Evolutionary conservation across 2,797 vertebrate species (phyloP).

Genomic region (Acanthurus lineatus): DNA sequence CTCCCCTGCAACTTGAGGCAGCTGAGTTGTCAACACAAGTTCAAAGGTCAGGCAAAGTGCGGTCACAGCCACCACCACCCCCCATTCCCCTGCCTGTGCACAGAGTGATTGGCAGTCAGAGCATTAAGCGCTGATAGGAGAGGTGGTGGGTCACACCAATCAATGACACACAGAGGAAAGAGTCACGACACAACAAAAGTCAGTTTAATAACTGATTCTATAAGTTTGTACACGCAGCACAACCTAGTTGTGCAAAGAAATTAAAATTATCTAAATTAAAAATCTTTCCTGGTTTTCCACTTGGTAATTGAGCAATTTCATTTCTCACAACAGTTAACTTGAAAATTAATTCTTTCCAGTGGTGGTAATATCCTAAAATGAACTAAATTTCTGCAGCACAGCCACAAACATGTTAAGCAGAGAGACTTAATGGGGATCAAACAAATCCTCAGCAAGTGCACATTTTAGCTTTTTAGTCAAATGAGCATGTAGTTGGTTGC

Average conservation of each 20-base stretch:
- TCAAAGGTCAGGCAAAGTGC: constrained; percentile 63
- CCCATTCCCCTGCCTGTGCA: not conserved
- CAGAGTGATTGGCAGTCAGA: constrained; percentile 50
- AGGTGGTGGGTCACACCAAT: constrained; percentile 60
- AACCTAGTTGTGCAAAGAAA: constrained; percentile 32
- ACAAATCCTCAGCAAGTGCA: constrained; percentile 16
- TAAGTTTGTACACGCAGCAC: constrained; percentile 17
- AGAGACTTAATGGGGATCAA: constrained; percentile 15
- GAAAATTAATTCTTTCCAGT: constrained; percentile 49
- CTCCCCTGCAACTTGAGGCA: constrained; percentile 34
- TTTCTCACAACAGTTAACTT: constrained; percentile 39
- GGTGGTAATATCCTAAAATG: constrained; percentile 39
- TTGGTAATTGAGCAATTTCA: constrained; percentile 46
- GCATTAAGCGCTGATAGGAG: constrained; percentile 19
- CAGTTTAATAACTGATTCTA: constrained; percentile 21
- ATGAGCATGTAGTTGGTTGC: constrained; percentile 8
- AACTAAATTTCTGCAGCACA: constrained; percentile 25
- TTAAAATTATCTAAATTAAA: constrained; percentile 65
- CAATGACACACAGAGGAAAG: constrained; percentile 32
- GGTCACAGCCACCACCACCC: constrained; percentile 3
- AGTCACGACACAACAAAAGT: not conserved
- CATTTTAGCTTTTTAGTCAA: constrained; percentile 18
- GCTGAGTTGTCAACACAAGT: constrained; percentile 72
- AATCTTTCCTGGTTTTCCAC: constrained; percentile 43
- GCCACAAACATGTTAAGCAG: constrained; percentile 23